These are phyloP conservation scores for Loripinus fragilis DNA, from an alignment of 2,888 invertebrate genomes.

Conservation along the genomic window DNA sequence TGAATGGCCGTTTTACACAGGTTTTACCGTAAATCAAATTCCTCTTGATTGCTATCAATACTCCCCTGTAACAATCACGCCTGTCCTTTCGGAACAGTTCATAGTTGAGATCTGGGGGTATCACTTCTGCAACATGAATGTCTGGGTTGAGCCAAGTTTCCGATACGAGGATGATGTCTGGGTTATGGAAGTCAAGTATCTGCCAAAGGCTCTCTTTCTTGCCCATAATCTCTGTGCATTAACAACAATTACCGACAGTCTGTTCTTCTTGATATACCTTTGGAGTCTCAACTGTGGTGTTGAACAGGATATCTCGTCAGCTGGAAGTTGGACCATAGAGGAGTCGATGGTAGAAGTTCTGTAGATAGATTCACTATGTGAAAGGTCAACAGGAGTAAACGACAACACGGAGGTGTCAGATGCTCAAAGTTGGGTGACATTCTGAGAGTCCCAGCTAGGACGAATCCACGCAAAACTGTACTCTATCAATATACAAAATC, in stretches of 20 bases:
- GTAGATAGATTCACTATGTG: too few species aligned
- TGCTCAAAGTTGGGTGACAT: background rate
- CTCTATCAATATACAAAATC: background rate
- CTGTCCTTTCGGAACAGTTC: conserved; percentile 19
- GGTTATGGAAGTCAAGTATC: background rate
- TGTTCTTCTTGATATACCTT: conserved; percentile 1
- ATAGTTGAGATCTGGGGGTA: background rate
- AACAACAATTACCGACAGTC: conserved; percentile 1
- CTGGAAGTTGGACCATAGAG: too few species aligned
- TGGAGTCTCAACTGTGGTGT: background rate
- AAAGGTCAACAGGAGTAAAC: too few species aligned
- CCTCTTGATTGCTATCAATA: conserved; percentile 5
- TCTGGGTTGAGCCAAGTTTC: conserved; percentile 26
- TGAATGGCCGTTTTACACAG: too few species aligned
- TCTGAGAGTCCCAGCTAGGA: conserved; percentile 8
- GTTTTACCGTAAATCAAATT: too few species aligned
- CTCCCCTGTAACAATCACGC: conserved; percentile 18
- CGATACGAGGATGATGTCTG: conserved; percentile 11
- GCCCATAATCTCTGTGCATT: conserved; percentile 21
- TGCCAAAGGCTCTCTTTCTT: conserved; percentile 20
- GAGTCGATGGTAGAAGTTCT: too few species aligned
- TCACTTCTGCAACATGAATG: conserved; percentile 3
- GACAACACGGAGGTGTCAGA: too few species aligned
- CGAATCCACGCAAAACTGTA: conserved; percentile 10
- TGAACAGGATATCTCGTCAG: too few species aligned